phyloP scores from a whole-genome alignment of 1,140 invertebrate species.

The Anastrepha ludens region DNA sequence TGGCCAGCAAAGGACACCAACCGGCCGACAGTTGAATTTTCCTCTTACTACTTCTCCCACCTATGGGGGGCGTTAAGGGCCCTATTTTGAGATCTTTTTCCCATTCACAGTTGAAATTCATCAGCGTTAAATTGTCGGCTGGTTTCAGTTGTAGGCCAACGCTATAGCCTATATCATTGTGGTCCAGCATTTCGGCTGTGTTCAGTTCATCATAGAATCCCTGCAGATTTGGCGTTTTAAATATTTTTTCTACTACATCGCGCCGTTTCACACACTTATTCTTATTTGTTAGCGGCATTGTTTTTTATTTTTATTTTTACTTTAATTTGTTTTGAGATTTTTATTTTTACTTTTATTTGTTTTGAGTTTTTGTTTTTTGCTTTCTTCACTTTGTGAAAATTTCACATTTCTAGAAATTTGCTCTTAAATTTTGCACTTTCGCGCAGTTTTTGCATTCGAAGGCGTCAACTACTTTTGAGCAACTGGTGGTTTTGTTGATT shows the following conservation, averaged over 20 bases:
- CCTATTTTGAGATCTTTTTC: not conserved
- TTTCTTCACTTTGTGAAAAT: not conserved
- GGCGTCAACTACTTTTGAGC: constrained; percentile 1
- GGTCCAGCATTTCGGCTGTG: not conserved
- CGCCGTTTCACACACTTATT: not conserved
- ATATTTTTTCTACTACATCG: not conserved
- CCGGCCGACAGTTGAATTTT: constrained; percentile 11
- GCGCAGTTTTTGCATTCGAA: not conserved
- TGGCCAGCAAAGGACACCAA: constrained; percentile 32
- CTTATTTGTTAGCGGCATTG: not conserved
- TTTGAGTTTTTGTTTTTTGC: not conserved
- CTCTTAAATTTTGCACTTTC: not conserved
- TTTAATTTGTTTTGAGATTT: too few relatives aligned
- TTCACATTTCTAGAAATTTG: constrained; percentile 12
- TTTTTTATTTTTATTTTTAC: not conserved
- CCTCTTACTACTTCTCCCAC: not conserved
- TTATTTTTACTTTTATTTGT: not conserved
- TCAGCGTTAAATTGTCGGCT: not conserved
- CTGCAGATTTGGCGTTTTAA: constrained; percentile 18
- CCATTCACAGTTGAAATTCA: constrained; percentile 20
- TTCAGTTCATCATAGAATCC: not conserved
- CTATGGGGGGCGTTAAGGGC: not conserved
- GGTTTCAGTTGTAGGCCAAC: not conserved
- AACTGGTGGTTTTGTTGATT: constrained; percentile 30
- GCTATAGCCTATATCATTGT: not conserved